These are phyloP conservation scores for Gambelia wislizenii DNA, from an alignment of 2,797 vertebrate genomes.

Conservation along the genomic window DNA sequence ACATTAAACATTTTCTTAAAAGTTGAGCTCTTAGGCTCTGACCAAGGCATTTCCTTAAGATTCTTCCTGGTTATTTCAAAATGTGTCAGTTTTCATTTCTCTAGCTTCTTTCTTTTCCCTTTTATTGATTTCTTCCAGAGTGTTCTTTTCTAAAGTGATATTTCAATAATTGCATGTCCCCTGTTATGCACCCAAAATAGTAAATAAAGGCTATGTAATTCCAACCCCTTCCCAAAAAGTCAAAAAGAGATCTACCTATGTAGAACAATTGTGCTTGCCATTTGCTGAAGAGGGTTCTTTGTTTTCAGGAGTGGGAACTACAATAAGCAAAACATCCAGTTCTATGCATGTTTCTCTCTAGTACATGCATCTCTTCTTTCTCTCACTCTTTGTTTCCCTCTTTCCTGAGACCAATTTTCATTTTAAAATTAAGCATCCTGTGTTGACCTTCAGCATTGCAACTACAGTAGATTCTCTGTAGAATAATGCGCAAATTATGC, in stretches of 20 bases:
- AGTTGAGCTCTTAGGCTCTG: not conserved
- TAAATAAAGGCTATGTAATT: not conserved
- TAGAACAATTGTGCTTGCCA: not conserved
- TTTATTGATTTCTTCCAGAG: slow-evolving; percentile 14
- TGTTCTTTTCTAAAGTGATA: not conserved
- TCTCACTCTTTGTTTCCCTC: not conserved
- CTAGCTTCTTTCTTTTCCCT: not conserved
- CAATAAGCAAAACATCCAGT: not conserved
- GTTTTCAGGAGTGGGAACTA: not conserved
- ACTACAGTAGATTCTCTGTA: not conserved
- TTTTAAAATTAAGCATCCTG: not conserved
- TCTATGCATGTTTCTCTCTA: not conserved
- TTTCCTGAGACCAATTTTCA: not conserved
- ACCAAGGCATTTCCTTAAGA: not conserved
- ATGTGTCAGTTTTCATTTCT: not conserved
- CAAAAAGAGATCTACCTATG: not conserved
- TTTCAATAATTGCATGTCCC: not conserved
- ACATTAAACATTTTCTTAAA: not conserved
- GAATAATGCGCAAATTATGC: not conserved
- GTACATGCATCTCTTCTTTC: no score
- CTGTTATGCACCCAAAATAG: not conserved
- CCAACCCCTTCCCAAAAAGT: not conserved
- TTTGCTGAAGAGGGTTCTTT: not conserved
- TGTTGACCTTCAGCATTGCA: not conserved
- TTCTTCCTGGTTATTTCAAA: not conserved